Evolutionary conservation across 1,140 invertebrate genomes (phyloP).

Genomic region (Chironomus tepperi): DNA sequence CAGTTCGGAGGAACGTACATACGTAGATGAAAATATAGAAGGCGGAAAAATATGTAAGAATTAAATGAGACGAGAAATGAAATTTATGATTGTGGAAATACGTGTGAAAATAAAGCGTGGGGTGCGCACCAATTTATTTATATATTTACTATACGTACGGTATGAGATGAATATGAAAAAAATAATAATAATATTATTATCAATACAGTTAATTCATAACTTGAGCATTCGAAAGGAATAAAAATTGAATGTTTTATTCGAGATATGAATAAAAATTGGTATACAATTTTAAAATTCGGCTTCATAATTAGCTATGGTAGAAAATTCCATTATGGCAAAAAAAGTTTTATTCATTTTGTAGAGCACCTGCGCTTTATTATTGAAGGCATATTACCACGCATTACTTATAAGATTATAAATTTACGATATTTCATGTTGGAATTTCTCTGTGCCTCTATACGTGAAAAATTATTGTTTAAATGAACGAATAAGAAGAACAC

Average conservation of each 20-base stretch:
- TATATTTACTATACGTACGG: neutral
- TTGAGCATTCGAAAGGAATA: neutral
- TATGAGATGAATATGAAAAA: neutral
- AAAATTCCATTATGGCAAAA: too few species aligned
- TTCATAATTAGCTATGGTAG: too few species aligned
- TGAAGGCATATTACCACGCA: neutral
- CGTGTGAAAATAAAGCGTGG: conserved; percentile 11
- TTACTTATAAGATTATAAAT: conserved; percentile 22
- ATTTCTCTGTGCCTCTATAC: neutral
- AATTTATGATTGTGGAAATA: conserved; percentile 14
- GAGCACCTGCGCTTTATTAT: conserved; percentile 13
- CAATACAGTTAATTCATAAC: neutral
- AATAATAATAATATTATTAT: neutral
- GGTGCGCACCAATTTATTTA: neutral
- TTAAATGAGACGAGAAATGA: neutral
- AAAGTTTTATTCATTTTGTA: neutral
- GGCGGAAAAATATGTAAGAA: neutral
- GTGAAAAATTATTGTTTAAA: too few species aligned
- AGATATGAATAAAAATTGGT: neutral
- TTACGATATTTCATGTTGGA: conserved; percentile 17
- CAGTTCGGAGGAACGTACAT: neutral
- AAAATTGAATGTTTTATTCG: neutral
- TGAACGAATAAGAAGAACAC: neutral
- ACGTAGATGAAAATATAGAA: neutral
- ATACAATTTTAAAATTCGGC: too few species aligned